These are phyloP conservation scores for Blera fallax DNA, from an alignment of 2,888 invertebrate species.

Conservation along the genomic window DNA sequence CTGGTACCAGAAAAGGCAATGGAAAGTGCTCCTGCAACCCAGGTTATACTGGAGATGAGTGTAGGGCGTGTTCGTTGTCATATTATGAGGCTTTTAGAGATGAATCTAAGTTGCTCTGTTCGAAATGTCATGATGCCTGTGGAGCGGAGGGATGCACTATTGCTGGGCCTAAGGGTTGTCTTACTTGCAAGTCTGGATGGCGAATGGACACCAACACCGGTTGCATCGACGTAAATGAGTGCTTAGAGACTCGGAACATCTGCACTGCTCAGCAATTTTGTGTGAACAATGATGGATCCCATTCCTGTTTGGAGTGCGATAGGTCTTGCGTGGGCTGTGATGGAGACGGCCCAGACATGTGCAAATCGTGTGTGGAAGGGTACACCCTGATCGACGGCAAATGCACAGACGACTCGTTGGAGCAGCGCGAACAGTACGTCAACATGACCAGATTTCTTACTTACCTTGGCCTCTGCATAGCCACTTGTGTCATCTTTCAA, in stretches of 20 bases:
- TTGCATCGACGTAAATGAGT: constrained; percentile 94
- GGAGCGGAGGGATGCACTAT: constrained; percentile 87
- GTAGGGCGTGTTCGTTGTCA: constrained; percentile 89
- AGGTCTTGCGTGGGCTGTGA: constrained; percentile 91
- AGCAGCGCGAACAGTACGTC: constrained; percentile 84
- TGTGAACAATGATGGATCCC: constrained; percentile 93
- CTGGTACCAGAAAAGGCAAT: constrained; percentile 95
- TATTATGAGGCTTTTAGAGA: constrained; percentile 90
- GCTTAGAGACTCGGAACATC: constrained; percentile 83
- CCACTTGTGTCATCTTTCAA: constrained; percentile 93
- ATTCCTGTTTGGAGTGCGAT: constrained; percentile 90
- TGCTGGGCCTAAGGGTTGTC: constrained; percentile 87
- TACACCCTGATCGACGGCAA: constrained; percentile 88
- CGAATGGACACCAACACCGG: constrained; percentile 88
- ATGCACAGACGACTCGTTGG: constrained; percentile 85
- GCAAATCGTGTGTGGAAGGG: constrained; percentile 89
- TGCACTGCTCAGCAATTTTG: constrained; percentile 90
- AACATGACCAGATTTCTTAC: constrained; percentile 89
- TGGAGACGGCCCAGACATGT: constrained; percentile 96
- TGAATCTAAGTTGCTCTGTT: constrained; percentile 88
- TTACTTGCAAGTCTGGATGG: constrained; percentile 87
- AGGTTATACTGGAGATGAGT: constrained; percentile 91
- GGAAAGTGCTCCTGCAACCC: constrained; percentile 93
- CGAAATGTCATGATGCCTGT: constrained; percentile 91
- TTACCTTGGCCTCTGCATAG: constrained; percentile 91